These are phyloP conservation scores for Caranx melampygus DNA, from an alignment of 2,113 vertebrate genomes.

Conservation along the genomic window DNA sequence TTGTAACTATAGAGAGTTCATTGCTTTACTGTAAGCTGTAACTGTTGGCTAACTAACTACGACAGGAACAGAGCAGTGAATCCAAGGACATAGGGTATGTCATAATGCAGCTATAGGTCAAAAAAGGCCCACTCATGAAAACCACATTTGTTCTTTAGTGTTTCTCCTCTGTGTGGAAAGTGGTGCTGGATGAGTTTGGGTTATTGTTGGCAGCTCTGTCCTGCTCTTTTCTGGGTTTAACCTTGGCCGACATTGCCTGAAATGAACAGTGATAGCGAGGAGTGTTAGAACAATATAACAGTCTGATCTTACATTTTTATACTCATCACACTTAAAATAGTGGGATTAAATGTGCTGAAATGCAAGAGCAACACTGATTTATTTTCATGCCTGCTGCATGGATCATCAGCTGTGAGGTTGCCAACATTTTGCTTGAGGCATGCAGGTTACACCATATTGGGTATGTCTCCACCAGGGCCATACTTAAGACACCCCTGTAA, in stretches of 20 bases:
- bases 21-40: background rate
- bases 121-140: background rate
- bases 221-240: background rate
- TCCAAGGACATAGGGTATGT: background rate
- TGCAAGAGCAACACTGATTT: background rate
- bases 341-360: background rate
- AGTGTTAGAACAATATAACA: background rate
- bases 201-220: background rate
- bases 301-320: background rate
- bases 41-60: background rate
- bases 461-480: background rate
- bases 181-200: background rate
- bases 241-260: background rate
- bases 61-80: background rate
- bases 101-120: background rate
- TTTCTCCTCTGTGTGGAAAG: background rate
- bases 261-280: background rate
- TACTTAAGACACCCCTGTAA: accelerated
- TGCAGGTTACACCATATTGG: background rate
- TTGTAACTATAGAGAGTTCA: background rate
- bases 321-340: background rate
- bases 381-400: background rate
- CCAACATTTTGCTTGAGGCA: background rate
- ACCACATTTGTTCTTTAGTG: background rate
- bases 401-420: background rate